A percentile compares a stretch with the other conserved stretches of the same genome.
phyloP scores from a whole-genome alignment of 1,140 invertebrate species.

The Scaptodrosophila lebanonensis region DNA sequence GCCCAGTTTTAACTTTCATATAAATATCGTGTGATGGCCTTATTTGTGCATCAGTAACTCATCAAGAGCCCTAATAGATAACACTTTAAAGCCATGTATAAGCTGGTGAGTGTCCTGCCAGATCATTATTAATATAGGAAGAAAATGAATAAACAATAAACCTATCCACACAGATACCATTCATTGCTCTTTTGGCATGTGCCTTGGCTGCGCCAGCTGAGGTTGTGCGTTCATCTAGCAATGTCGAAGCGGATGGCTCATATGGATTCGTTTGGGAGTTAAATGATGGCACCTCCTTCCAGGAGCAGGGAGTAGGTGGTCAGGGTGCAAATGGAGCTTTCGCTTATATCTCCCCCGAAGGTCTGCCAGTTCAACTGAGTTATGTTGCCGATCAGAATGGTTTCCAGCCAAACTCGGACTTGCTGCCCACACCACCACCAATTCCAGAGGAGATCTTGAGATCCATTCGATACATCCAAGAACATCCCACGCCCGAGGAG shows the following conservation, averaged over 20 bases:
- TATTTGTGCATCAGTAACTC: constrained; percentile 48
- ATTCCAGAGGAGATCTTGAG: constrained; percentile 77
- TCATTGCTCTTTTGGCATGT: constrained; percentile 42
- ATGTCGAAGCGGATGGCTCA: constrained; percentile 34
- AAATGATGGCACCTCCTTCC: constrained; percentile 20
- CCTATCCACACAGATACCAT: constrained; percentile 34
- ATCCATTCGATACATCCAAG: constrained; percentile 28
- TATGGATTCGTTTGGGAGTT: constrained; percentile 30
- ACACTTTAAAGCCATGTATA: constrained; percentile 47
- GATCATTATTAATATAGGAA: not conserved
- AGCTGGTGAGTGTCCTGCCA: constrained; percentile 44
- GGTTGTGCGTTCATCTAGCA: constrained; percentile 27
- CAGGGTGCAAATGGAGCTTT: constrained; percentile 28
- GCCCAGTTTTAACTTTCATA: too few species aligned
- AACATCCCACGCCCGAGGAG: constrained; percentile 64
- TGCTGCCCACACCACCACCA: constrained; percentile 81
- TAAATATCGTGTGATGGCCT: constrained; percentile 1
- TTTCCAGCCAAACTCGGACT: constrained; percentile 77
- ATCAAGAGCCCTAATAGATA: constrained; percentile 13
- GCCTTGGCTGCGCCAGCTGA: constrained; percentile 28
- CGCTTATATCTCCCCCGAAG: constrained; percentile 62
- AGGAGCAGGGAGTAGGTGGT: constrained; percentile 47
- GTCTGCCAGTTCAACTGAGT: constrained; percentile 73
- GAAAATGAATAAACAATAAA: constrained; percentile 11
- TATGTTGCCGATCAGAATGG: constrained; percentile 81